Evolutionary conservation across 2,888 invertebrate genomes (phyloP).

Genomic region (Cephalotes varians): DNA sequence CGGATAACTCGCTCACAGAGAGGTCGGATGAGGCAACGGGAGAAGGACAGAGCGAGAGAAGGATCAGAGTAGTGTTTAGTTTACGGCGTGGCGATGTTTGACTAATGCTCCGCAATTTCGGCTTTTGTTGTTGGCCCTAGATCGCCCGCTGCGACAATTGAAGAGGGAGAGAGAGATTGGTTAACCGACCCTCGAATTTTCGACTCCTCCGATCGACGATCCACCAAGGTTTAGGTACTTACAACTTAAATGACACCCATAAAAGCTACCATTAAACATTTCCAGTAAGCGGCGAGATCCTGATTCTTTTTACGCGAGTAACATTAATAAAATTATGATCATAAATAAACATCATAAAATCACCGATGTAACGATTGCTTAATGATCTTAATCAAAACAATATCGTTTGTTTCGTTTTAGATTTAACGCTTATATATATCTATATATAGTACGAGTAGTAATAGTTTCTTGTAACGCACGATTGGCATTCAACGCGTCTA

Average conservation of each 20-base stretch:
- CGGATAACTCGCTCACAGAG: slow-evolving; percentile 26
- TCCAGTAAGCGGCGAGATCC: not conserved
- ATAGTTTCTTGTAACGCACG: slow-evolving; percentile 15
- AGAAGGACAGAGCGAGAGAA: slow-evolving; percentile 40
- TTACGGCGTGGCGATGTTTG: slow-evolving; percentile 79
- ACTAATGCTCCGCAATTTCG: slow-evolving; percentile 79
- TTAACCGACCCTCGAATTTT: slow-evolving; percentile 73
- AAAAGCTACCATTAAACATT: not conserved
- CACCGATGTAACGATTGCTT: not conserved
- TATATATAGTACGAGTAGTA: slow-evolving; percentile 8
- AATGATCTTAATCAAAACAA: not conserved
- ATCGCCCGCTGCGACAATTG: slow-evolving; percentile 70
- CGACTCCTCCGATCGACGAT: slow-evolving; percentile 60
- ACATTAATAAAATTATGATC: not conserved
- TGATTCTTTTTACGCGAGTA: not conserved
- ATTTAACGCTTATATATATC: not conserved
- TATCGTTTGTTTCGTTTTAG: not conserved
- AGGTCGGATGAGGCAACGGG: not conserved
- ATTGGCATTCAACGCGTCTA: slow-evolving; percentile 28
- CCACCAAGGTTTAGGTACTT: slow-evolving; percentile 63
- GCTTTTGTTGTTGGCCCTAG: slow-evolving; percentile 73
- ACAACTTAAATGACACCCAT: not conserved
- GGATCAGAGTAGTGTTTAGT: slow-evolving; percentile 62
- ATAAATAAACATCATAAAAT: not conserved
- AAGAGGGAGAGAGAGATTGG: slow-evolving; percentile 66